A percentile compares a stretch with the other conserved stretches of the same genome.
These are phyloP conservation scores for Erannis defoliaria DNA, from an alignment of 2,888 invertebrate species.

Conservation along the genomic window DNA sequence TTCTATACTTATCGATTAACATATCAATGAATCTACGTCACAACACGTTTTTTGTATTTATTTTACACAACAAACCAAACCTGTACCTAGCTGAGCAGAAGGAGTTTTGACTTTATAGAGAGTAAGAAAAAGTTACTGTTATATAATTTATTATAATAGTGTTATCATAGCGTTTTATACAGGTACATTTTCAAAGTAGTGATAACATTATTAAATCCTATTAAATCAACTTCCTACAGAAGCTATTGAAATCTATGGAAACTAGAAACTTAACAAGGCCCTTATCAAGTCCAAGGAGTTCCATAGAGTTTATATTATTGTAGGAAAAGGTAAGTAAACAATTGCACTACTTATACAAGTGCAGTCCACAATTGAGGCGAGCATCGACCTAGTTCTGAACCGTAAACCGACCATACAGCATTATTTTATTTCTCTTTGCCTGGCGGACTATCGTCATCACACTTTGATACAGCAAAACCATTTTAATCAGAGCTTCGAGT, in stretches of 20 bases:
- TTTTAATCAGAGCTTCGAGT: slow-evolving; percentile 54
- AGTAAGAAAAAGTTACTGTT: too few species aligned
- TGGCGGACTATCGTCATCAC: slow-evolving; percentile 69
- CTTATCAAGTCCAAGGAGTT: neutral
- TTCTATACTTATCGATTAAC: slow-evolving; percentile 51
- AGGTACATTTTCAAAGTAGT: too few species aligned
- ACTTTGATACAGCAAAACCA: slow-evolving; percentile 68
- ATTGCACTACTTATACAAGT: slow-evolving; percentile 58
- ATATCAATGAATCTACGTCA: slow-evolving; percentile 58
- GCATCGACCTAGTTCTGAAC: slow-evolving; percentile 66
- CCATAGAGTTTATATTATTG: slow-evolving; percentile 4
- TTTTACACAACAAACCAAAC: neutral
- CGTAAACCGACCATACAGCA: slow-evolving; percentile 62
- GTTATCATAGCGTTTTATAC: too few species aligned
- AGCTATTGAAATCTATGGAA: too few species aligned
- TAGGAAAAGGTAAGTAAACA: slow-evolving; percentile 44
- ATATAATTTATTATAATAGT: too few species aligned
- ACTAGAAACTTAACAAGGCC: neutral
- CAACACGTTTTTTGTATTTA: slow-evolving; percentile 1
- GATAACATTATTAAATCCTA: too few species aligned
- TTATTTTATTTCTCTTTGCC: slow-evolving; percentile 66
- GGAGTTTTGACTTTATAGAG: too few species aligned
- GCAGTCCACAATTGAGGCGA: slow-evolving; percentile 62
- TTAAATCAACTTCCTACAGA: too few species aligned
- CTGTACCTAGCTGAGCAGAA: too few species aligned